A percentile compares a stretch with the other conserved stretches of the same genome.
Evolutionary conservation across 2,888 invertebrate species (phyloP).

Genomic region (Trypoxylon attenuatum): DNA sequence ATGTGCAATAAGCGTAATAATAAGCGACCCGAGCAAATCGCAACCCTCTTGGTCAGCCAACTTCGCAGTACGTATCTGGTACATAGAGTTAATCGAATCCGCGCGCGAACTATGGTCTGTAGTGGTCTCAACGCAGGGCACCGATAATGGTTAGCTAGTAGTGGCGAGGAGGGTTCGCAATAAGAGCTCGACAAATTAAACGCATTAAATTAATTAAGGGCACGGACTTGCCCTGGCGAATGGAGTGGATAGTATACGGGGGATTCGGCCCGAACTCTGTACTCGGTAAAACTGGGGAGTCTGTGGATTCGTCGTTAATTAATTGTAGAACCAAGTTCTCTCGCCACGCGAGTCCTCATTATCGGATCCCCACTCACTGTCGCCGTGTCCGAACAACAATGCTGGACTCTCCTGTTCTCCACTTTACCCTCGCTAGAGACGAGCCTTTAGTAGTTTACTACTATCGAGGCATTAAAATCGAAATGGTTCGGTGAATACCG

Average conservation of each 20-base stretch:
- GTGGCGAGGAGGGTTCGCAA: too few relatives aligned
- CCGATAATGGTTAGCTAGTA: too few relatives aligned
- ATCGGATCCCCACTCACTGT: slow-evolving; percentile 38
- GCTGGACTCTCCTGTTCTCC: not conserved
- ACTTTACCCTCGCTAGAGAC: too few relatives aligned
- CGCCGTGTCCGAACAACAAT: slow-evolving; percentile 16
- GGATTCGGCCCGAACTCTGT: slow-evolving; percentile 25
- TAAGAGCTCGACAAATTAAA: slow-evolving; percentile 25
- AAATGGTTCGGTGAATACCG: too few relatives aligned
- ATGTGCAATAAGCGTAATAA: not conserved
- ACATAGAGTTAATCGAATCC: slow-evolving; percentile 16
- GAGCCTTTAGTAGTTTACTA: not conserved
- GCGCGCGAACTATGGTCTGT: not conserved
- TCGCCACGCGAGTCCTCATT: slow-evolving; percentile 41
- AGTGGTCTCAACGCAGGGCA: not conserved
- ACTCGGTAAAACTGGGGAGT: slow-evolving; percentile 38
- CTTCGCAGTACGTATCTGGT: slow-evolving; percentile 18
- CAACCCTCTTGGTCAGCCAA: too few relatives aligned
- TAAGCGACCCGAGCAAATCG: not conserved
- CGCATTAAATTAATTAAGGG: slow-evolving; percentile 46
- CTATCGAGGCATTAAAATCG: not conserved
- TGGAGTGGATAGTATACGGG: slow-evolving; percentile 22
- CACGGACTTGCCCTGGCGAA: slow-evolving; percentile 25
- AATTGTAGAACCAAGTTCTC: slow-evolving; percentile 47
- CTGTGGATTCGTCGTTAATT: slow-evolving; percentile 48